phyloP scores from a whole-genome alignment of 2,888 invertebrate genomes.

The Pachycephus smyrnensis region DNA sequence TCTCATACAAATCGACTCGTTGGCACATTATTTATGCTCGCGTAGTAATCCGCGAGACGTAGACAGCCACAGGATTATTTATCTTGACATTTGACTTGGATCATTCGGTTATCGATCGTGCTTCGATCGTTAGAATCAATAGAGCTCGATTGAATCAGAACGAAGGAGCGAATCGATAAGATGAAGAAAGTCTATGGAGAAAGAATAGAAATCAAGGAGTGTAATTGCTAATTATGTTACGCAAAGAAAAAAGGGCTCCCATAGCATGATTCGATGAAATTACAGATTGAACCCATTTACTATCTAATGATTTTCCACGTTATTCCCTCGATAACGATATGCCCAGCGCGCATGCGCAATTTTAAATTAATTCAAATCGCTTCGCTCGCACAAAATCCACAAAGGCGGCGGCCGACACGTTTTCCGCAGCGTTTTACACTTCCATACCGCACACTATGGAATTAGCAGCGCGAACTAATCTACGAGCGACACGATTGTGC shows the following conservation, averaged over 20 bases:
- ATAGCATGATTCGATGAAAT: neutral
- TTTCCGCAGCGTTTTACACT: neutral
- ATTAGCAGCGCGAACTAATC: neutral
- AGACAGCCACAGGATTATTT: neutral
- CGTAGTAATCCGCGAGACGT: neutral
- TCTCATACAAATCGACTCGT: neutral
- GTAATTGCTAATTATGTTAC: neutral
- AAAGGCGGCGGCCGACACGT: neutral
- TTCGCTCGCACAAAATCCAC: neutral
- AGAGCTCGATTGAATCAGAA: neutral
- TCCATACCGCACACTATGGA: neutral
- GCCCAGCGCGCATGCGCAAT: neutral
- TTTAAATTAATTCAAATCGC: neutral
- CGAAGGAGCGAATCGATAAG: neutral
- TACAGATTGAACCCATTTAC: neutral
- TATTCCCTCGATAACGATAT: neutral
- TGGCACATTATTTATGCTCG: neutral
- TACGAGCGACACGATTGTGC: neutral
- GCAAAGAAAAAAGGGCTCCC: neutral
- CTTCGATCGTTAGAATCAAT: neutral
- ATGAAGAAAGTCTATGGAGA: neutral
- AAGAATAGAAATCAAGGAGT: neutral
- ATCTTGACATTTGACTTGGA: neutral
- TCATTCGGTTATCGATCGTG: neutral
- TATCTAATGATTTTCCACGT: neutral